Evolutionary conservation across 2,888 invertebrate species (phyloP), one percentile per base, ranked within the genome.

Genomic region (Ophraella communa): DNA sequence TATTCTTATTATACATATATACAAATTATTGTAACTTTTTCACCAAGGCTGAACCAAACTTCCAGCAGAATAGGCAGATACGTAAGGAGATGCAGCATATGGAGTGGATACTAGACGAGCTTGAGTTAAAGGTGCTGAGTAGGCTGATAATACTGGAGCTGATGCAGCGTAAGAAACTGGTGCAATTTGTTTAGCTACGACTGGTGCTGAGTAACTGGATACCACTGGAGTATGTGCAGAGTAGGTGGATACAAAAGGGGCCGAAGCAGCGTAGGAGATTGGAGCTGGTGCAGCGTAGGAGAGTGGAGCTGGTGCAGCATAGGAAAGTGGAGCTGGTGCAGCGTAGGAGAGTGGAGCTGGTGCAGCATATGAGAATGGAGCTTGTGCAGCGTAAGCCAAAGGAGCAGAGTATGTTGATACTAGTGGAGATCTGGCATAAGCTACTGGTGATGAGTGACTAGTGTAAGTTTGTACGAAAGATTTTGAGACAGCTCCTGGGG

Each of bases 371-470:
- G 86, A 84, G 54, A 85, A 85, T 35, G 14, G 72, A 86, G 85
- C 35, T 24, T 3, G 24, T 24, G 24, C 24, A 7, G 24, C 24
- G 24, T 24, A 24, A 7, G 52, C 45, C 4, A 47, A n/a, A 47
- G 45, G 45, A 27, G 64, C 59, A 17, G 64, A 64, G 35, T 64
- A 59, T 3, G 64, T n/a, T n/a, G 47, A 53, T 56, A 72, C 68
- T 35, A 68, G 80, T 81, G 24, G 83, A 85, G 61, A 70, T 81
- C 83, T 73, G 20, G n/a, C n/a, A n/a, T n/a, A n/a, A n/a, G 17
- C 87, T 85, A 75, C 85, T 85, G 79, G 83, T 84, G 79, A 86
- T 86, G 77, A 85, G 84, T 51, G 86, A 75, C 84, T 86, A 68
- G 86, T 86, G 83, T 85, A 87, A 24, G 27, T 51, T 51, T 51